phyloP scores from a whole-genome alignment of 2,888 invertebrate genomes.

The Polylopha cassiicola region DNA sequence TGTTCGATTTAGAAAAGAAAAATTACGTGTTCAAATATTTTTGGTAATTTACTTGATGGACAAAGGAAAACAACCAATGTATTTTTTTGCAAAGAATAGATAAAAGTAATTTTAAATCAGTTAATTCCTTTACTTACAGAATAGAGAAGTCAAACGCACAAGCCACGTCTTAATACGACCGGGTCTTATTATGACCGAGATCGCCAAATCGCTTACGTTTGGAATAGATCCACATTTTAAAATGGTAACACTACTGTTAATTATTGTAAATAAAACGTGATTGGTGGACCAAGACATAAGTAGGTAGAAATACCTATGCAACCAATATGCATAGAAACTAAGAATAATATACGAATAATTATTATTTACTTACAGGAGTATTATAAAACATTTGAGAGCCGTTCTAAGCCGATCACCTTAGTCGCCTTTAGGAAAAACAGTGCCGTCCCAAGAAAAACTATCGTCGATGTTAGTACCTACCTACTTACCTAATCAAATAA shows the following conservation, averaged over 20 bases:
- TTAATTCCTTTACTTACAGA: too few species aligned
- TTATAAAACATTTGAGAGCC: conserved; percentile 55
- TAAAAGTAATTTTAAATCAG: too few species aligned
- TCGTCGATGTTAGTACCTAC: conserved; percentile 35
- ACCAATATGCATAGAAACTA: too few species aligned
- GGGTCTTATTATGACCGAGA: conserved; percentile 42
- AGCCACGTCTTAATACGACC: conserved; percentile 26
- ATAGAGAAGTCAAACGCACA: conserved; percentile 22
- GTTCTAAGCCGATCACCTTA: conserved; percentile 51
- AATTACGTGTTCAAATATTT: too few species aligned
- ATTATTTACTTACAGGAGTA: conserved; percentile 36
- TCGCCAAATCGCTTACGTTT: conserved; percentile 44
- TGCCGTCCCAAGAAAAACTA: conserved; percentile 30
- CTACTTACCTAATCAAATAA: too few species aligned
- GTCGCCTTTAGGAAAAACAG: conserved; percentile 52
- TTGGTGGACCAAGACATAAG: too few species aligned
- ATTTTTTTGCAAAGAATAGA: too few species aligned
- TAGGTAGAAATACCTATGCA: too few species aligned
- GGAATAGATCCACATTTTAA: conserved; percentile 50
- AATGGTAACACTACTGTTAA: conserved; percentile 37
- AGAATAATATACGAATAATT: conserved; percentile 2
- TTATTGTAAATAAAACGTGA: too few species aligned
- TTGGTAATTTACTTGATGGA: too few species aligned
- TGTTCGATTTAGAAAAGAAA: too few species aligned
- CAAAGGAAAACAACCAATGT: too few species aligned